Conservation (phyloP, 2,888 invertebrate species). For the Scaptodrosophila latifasciaeformis region DNA sequence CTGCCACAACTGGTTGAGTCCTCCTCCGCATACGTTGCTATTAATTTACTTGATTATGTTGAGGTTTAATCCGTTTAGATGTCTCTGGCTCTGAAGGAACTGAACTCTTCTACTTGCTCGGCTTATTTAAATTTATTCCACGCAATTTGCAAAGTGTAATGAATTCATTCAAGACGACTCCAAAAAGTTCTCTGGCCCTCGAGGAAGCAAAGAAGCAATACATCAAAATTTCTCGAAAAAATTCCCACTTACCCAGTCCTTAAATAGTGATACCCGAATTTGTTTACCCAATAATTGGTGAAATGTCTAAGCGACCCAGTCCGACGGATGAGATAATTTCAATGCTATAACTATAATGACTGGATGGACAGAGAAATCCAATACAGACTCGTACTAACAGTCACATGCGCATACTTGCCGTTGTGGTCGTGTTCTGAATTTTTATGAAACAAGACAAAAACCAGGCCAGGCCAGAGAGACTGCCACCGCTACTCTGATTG, state of each 20-base stretch:
- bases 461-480: slow-evolving; percentile 22
- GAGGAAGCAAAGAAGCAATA: no score
- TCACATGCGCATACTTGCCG: not conserved
- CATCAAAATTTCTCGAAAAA: not conserved
- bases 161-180: slow-evolving; percentile 47
- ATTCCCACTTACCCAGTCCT: no score
- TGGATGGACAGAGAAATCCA: slow-evolving; percentile 20
- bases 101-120: slow-evolving; percentile 6
- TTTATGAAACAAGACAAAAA: slow-evolving; percentile 48
- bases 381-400: not conserved
- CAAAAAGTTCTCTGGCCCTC: no score
- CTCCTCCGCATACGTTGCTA: slow-evolving; percentile 33
- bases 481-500: slow-evolving; percentile 43
- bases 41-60: slow-evolving; percentile 66
- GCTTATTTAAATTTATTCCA: slow-evolving; percentile 56
- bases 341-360: no score
- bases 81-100: slow-evolving; percentile 1
- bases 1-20: slow-evolving; percentile 26
- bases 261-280: no score
- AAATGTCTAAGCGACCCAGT: no score
- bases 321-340: no score
- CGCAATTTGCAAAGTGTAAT: slow-evolving; percentile 55
- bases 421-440: slow-evolving; percentile 56
- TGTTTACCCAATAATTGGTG: no score
- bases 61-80: slow-evolving; percentile 58